Base-by-base conservation (phyloP, 92 coral and sea anemone species). In the Meandrina meandrites region DNA sequence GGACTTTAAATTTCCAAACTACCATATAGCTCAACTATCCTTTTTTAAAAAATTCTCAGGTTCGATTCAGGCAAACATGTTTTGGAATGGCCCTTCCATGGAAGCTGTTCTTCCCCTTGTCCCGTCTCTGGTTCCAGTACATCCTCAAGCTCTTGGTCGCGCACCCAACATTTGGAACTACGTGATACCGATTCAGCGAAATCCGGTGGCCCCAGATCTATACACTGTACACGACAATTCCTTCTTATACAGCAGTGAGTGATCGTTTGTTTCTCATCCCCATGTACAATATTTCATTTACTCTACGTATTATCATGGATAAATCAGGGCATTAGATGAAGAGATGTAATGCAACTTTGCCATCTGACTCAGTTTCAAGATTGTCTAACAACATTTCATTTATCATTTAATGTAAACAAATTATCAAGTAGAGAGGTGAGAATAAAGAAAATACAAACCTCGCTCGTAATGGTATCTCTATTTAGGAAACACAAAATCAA, bases 191-290 rank as follows among this genome's bases (percentile, higher is more conserved):
- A 47, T 82, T 11, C 79, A 72, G 34, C 78, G 50, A 12, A 30
- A 72, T 48, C 86, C 86, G 18, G 86, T 83, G 53, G 54, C 53
- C 24, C 86, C 79, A 34, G 86, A 83, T 73, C 86, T 79, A 8
- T 83, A 83, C 45, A 73, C 86, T 47, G 27, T 83, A 28, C 68
- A 54, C 32, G 86, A 73, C 68, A 48, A 12, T 50, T 71, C 86
- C 70, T 21, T 17, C 24, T 24, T 22, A 31, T 83, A 83, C 53
- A 72, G 86, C 47, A 50, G 86, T 83, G 11, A 71, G 85, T 81
- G 9, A 42, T 8, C 1, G 4, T 13, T 73, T 37, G 0, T 27
- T 66, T 66, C 71, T 27, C 5, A 12, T 27, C 34, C n/a, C 15
- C 5, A 24, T 24, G 28, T 60, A 18, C 10, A 24, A 60, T 1